These are phyloP conservation scores for Xestobium rufovillosum DNA, from an alignment of 2,888 invertebrate species.

Conservation along the genomic window DNA sequence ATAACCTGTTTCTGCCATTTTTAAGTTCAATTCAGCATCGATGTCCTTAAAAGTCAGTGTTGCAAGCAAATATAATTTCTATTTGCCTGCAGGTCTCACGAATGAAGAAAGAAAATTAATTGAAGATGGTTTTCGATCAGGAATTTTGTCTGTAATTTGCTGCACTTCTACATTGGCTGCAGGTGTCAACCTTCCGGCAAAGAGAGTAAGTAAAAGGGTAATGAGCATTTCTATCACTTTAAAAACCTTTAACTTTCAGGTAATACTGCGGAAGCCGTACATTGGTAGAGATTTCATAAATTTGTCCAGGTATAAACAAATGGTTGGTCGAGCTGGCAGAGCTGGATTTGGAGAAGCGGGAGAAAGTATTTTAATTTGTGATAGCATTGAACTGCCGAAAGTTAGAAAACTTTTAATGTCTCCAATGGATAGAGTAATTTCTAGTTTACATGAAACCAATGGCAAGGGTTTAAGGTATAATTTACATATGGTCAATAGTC, in stretches of 20 bases:
- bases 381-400: constrained; percentile 50
- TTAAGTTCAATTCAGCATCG: too few relatives aligned
- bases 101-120: constrained; percentile 76
- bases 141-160: constrained; percentile 79
- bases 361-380: constrained; percentile 82
- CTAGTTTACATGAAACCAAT: constrained; percentile 49
- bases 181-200: constrained; percentile 93
- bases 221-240: neutral
- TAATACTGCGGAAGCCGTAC: constrained; percentile 78
- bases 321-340: constrained; percentile 91
- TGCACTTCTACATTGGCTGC: constrained; percentile 97
- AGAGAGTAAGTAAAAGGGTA: constrained; percentile 49
- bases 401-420: constrained; percentile 52
- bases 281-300: constrained; percentile 69
- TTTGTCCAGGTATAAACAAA: constrained; percentile 83
- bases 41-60: too few relatives aligned
- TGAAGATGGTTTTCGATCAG: constrained; percentile 77
- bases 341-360: constrained; percentile 77
- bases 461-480: constrained; percentile 47
- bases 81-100: constrained; percentile 74
- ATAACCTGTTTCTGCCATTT: neutral
- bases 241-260: constrained; percentile 32
- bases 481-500: too few relatives aligned
- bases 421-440: constrained; percentile 61
- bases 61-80: too few relatives aligned